Percentiles rank a stretch among this genome's conserved stretches.
Evolutionary conservation across 2,888 invertebrate species (phyloP).

Genomic region (Diarsia mendica): DNA sequence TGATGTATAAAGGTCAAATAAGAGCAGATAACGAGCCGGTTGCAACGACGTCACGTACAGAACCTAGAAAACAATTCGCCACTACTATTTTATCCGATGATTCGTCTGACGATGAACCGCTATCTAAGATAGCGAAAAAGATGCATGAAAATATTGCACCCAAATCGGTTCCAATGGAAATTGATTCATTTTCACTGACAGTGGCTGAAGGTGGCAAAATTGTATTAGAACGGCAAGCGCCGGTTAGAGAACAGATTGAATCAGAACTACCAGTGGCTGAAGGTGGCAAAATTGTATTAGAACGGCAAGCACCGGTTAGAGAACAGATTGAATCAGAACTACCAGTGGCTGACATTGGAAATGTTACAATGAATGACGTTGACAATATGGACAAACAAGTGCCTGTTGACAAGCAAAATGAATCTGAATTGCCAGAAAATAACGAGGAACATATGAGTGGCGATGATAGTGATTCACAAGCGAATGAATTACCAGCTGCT

Average conservation of each 20-base stretch:
- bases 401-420: conserved; percentile 2
- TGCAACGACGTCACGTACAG: not conserved
- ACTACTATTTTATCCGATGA: conserved; percentile 57
- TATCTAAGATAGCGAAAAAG: conserved; percentile 77
- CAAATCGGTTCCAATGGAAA: not conserved
- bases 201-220: not conserved
- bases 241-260: not conserved
- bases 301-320: not conserved
- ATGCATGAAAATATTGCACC: conserved; percentile 53
- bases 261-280: not conserved
- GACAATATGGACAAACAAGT: not conserved
- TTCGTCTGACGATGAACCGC: conserved; percentile 84
- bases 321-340: conserved; percentile 3
- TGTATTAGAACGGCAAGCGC: not conserved
- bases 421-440: not conserved
- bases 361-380: not conserved
- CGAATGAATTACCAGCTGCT: not conserved
- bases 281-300: not conserved
- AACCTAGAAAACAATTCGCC: not conserved
- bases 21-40: not conserved
- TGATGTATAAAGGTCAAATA: not conserved
- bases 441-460: not conserved
- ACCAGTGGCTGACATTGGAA: not conserved
- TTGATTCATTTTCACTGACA: not conserved
- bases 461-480: conserved; percentile 6